Base-by-base conservation (phyloP, 2,888 invertebrate species). In the Drosophila monieri region DNA sequence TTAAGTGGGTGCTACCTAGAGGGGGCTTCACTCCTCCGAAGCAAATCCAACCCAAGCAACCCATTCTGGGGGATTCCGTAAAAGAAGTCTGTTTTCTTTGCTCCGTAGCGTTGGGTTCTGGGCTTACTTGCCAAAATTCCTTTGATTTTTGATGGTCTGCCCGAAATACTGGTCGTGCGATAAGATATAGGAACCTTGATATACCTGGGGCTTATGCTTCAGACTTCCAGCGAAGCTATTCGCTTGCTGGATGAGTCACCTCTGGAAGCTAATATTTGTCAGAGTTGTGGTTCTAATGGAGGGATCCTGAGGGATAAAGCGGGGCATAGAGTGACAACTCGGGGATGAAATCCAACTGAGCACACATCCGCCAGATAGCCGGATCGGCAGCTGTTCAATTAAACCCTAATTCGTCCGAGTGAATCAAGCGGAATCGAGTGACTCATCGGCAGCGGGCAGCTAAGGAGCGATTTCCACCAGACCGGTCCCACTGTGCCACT, bases 401-500 rank as follows among this genome's bases (percentile, higher is more conserved):
- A 78, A 62, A 48, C 44, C 56, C 25, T 75, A 47, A 59, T 46
- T 52, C 74, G 80, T 65, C 59, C 64, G 69, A 41, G 5, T 52
- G 70, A 77, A 64, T 80, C 54, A 65, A 66, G 53, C 59, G n/a
- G 46, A 46, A 55, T 44, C 14, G 27, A 14, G 46, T 78, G 85
- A 78, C 8, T 78, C 78, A 84, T 48, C 12, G 15, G n/a, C 6
- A 3, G 44, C 21, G 35, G 47, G 15, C 46, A 65, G 6, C 47
- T 61, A 65, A 68, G 72, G 72, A 78, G 61, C 62, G 58, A 55
- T 73, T 78, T 48, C 14, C 53, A 44, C 10, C 18, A 41, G 56
- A 35, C 54, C 62, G 27, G 59, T 32, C 54, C 73, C 78, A 80
- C 87, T 84, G 87, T 80, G 65, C 68, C 44, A 53, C 59, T 59